phyloP scores from a whole-genome alignment of 2,797 vertebrate genomes.

The Chelonia mydas region DNA sequence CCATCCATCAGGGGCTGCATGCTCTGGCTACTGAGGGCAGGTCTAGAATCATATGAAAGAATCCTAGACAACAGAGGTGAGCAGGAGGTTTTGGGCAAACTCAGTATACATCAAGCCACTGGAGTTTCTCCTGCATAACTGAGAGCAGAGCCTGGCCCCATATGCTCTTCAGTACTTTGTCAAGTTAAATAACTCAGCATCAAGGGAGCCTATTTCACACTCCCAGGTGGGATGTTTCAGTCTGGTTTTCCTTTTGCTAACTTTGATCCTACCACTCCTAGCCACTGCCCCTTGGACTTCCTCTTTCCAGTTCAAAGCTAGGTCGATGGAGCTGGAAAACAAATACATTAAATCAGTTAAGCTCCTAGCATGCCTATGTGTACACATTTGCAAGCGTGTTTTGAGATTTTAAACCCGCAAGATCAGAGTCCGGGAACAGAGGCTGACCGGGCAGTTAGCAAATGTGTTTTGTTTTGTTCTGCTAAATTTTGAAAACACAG shows the following conservation, averaged over 20 bases:
- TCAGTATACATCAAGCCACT: neutral
- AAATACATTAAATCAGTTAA: neutral
- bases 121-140: neutral
- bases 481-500: neutral
- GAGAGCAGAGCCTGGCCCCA: neutral
- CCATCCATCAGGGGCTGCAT: neutral
- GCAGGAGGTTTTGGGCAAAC: neutral
- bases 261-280: neutral
- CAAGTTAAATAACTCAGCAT: neutral
- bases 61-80: neutral
- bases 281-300: neutral
- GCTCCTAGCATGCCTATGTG: neutral
- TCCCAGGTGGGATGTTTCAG: neutral
- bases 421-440: neutral
- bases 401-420: neutral
- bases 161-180: neutral
- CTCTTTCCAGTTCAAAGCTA: fast-evolving
- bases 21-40: neutral
- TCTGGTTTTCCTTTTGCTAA: neutral
- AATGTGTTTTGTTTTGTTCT: neutral
- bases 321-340: fast-evolving
- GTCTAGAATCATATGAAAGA: neutral
- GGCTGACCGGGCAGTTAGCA: neutral
- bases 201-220: neutral
- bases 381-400: neutral